Evolutionary conservation across 2,888 invertebrate species (phyloP).

Genomic region (Philonicus albiceps): DNA sequence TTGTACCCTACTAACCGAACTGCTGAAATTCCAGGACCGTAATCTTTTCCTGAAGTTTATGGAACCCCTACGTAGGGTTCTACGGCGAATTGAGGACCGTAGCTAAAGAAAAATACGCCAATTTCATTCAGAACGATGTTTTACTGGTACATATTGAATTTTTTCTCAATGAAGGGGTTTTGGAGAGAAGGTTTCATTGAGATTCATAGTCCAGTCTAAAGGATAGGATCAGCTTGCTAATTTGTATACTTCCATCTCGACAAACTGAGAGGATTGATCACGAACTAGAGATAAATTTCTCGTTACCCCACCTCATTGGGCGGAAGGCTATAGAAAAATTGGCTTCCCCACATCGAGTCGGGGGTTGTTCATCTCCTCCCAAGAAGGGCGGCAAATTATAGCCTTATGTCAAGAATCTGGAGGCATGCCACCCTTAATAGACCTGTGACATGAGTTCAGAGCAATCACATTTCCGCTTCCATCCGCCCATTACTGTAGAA

Average conservation of each 20-base stretch:
- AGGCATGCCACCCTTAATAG: neutral
- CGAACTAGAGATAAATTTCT: neutral
- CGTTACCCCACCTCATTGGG: neutral
- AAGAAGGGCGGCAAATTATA: neutral
- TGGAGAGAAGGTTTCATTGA: neutral
- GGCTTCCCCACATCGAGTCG: no score
- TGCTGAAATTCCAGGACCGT: no score
- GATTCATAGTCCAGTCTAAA: neutral
- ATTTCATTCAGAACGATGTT: no score
- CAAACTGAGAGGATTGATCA: neutral
- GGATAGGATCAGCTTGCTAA: neutral
- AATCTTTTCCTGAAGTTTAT: no score
- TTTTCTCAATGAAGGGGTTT: no score
- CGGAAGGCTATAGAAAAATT: neutral
- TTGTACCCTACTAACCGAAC: no score
- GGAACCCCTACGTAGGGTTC: no score
- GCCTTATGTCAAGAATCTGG: neutral
- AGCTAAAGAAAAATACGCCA: no score
- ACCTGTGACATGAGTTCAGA: neutral
- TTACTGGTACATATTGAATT: no score
- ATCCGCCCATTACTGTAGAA: neutral
- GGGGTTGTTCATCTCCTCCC: neutral
- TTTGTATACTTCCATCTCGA: neutral
- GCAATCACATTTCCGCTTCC: neutral
- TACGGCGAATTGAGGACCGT: no score